phyloP scores from a whole-genome alignment of 2,113 vertebrate species.

The Python bivittatus region DNA sequence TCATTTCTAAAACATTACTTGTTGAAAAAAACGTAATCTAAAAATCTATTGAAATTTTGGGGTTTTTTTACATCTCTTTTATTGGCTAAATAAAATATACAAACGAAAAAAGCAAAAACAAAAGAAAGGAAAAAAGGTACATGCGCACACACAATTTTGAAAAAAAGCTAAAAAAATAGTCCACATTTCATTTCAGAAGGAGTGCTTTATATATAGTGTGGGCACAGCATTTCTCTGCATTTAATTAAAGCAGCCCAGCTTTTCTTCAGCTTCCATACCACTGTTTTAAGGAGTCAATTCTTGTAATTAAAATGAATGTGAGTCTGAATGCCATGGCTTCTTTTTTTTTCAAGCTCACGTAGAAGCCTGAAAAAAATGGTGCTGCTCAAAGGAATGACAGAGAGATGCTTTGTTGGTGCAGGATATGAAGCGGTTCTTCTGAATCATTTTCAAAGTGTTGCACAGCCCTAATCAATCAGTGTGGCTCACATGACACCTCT shows the following conservation, averaged over 20 bases:
- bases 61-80: too few relatives aligned
- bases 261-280: not conserved
- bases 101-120: too few relatives aligned
- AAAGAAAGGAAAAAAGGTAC: not conserved
- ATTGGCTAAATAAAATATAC: too few relatives aligned
- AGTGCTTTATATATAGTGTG: not conserved
- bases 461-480: too few relatives aligned
- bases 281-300: not conserved
- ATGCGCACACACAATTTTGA: not conserved
- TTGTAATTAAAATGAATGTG: not conserved
- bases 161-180: not conserved
- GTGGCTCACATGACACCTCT: too few relatives aligned
- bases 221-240: not conserved
- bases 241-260: not conserved
- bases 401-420: too few relatives aligned
- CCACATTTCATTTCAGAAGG: not conserved
- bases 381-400: too few relatives aligned
- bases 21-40: not conserved
- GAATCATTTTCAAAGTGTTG: too few relatives aligned
- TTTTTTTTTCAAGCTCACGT: too few relatives aligned
- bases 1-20: not conserved
- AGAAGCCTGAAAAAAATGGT: too few relatives aligned
- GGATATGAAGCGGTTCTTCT: too few relatives aligned
- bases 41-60: not conserved
- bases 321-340: too few relatives aligned